Evolutionary conservation across 1,140 invertebrate species (phyloP), one percentile per base, ranked within the genome.

Genomic region (Neomicropteryx cornuta): DNA sequence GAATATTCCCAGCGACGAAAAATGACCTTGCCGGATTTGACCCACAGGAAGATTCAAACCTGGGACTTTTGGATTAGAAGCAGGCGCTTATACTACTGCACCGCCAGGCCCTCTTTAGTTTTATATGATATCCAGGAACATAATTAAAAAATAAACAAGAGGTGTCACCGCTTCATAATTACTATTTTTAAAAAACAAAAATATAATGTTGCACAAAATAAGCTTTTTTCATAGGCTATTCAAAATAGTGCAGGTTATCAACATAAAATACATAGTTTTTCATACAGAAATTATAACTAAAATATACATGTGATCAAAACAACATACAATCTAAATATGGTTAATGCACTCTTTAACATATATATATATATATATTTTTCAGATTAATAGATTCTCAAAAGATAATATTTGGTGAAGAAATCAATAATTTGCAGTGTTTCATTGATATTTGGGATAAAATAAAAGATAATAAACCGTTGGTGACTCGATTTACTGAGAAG

Each of bases 361-460:
- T 27, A 8, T 27, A 27, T 13, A 13, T 27, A 8, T 8, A 13
- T 27, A 27, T 27, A 27, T 13, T 13, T 8, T 8, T 27, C 23
- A 27, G 13, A 27, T 27, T 8, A 13, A 8, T 8, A 27, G 8
- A 27, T 8, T 27, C 23, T 13, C 23, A 52, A n/a, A 39, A 37
- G 36, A 60, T 62, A 44, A 34, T 79, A 28, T 57, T 86, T 29
- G 70, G 76, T 24, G 67, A 83, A 45, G 73, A 66, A 34, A 36
- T 76, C 28, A 56, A 70, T 36, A 58, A 55, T 35, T 59, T 76
- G 35, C 44, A 59, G 13, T 56, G 71, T 24, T 79, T 84, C 44
- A 46, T 60, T 33, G 44, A 66, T 16, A 58, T 81, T 22, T 81
- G 74, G 72, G 53, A 70, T 13, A 64, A 69, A 44, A 65, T 90